These are phyloP conservation scores for Plutella xylostella DNA, from an alignment of 2,888 invertebrate species.

Conservation along the genomic window DNA sequence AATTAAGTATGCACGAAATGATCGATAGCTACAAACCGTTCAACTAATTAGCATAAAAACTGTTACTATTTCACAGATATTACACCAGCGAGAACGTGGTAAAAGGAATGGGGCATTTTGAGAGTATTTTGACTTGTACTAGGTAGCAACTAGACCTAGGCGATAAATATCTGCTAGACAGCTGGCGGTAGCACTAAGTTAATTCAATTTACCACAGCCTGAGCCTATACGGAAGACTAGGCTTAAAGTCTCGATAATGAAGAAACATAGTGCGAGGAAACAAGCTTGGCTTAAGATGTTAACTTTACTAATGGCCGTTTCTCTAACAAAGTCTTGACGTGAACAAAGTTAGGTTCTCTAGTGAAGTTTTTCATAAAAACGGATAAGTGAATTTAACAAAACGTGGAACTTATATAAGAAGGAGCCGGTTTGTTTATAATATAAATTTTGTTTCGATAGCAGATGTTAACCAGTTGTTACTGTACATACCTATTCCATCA, in stretches of 20 bases:
- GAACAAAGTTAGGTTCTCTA: too few relatives aligned
- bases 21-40: too few relatives aligned
- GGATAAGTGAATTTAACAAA: slow-evolving; percentile 11
- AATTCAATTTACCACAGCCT: slow-evolving; percentile 28
- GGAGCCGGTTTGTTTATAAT: slow-evolving; percentile 56
- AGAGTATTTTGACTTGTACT: slow-evolving; percentile 43
- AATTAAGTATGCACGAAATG: too few relatives aligned
- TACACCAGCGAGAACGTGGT: slow-evolving; percentile 31
- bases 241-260: slow-evolving; percentile 11
- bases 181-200: slow-evolving; percentile 29
- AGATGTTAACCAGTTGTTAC: slow-evolving; percentile 54
- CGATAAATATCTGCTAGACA: slow-evolving; percentile 57
- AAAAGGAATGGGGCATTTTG: slow-evolving; percentile 42
- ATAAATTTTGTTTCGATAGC: slow-evolving; percentile 60
- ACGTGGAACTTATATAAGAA: slow-evolving; percentile 34
- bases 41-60: too few relatives aligned
- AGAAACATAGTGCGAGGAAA: slow-evolving; percentile 41
- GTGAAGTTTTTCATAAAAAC: slow-evolving; percentile 27
- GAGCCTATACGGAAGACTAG: slow-evolving; percentile 41
- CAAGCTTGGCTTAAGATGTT: too few relatives aligned
- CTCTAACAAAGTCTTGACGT: too few relatives aligned
- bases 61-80: slow-evolving; percentile 58
- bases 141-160: slow-evolving; percentile 30
- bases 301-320: too few relatives aligned
- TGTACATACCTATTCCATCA: too few relatives aligned